Base-by-base conservation (phyloP, 2,888 invertebrate species). In the Aphelenchoides bicaudatus region DNA sequence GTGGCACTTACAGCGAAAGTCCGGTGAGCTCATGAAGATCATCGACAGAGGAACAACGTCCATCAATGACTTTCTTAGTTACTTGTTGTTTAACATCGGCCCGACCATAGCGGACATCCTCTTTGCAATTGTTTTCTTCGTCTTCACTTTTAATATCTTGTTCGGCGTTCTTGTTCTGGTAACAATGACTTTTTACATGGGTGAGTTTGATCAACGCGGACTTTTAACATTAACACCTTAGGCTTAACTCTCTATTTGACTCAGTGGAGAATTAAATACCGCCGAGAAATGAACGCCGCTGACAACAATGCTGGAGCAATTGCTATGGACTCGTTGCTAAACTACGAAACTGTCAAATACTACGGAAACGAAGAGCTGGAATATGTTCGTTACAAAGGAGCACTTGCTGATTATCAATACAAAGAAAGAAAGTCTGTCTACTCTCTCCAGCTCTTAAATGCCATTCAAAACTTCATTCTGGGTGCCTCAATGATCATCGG, bases 11-110 rank as follows among this genome's bases (percentile, higher is more conserved):
- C 85, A 87, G 1, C 83, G 94, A 10, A 96, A 96, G 83, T 96
- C 96, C 0, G 96, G 96, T 1, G 94, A 98, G 83, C 92, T 98
- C 0, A 83, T 96, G 1, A 84, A 93, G 31, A 87, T 96, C 0
- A 93, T 98, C 89, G 96, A 98, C 82, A 85, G 96, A 62, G 96
- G 96, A 67, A 94, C 94, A 0, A 91, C 90, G 73, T 92, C 92
- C 55, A 91, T 96, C 71, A 92, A 93, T 82, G 91, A 88, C 80
- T 84, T 98, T 8, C 84, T 96, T 0, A 91, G 88, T 67, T 72
- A 21, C 28, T 6, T 43, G 23, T 84, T 96, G 39, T 82, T 88
- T 63, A 94, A 90, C 43, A 94, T 98, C 68, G 80, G 87, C 0
- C 96, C 96, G 0, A 94, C 94, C 0, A 86, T 98, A 58, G 82